phyloP scores from a whole-genome alignment of 2,113 vertebrate species.

The Sorex araneus region DNA sequence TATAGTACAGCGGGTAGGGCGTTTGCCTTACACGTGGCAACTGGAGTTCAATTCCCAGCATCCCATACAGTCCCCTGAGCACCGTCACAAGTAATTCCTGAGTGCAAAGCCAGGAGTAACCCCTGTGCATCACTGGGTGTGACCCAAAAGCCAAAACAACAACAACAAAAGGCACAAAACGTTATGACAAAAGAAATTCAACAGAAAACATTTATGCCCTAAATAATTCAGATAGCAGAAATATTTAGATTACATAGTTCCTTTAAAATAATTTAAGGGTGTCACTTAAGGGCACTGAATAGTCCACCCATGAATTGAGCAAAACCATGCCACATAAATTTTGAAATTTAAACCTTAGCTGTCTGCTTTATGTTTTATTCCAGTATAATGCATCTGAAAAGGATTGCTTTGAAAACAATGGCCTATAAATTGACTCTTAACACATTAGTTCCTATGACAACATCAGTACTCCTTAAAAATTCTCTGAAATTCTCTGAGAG shows the following conservation, averaged over 20 bases:
- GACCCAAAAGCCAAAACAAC: no score
- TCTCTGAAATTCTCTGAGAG: neutral
- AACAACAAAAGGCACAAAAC: slow-evolving; percentile 66
- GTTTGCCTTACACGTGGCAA: no score
- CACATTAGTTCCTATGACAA: slow-evolving; percentile 44
- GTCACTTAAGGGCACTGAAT: slow-evolving; percentile 68
- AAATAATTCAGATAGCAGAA: slow-evolving; percentile 87
- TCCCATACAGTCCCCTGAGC: no score
- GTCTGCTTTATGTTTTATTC: slow-evolving; percentile 57
- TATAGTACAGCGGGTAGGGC: no score
- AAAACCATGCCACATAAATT: slow-evolving; percentile 69
- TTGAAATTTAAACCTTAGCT: slow-evolving; percentile 72
- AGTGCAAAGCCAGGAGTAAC: no score
- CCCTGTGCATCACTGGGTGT: no score
- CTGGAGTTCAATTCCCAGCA: no score
- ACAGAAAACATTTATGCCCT: slow-evolving; percentile 83
- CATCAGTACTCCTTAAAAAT: slow-evolving; percentile 55
- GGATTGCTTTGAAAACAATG: slow-evolving; percentile 59
- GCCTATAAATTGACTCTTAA: slow-evolving; percentile 12
- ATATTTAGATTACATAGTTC: slow-evolving; percentile 81
- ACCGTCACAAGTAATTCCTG: no score
- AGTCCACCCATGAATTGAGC: slow-evolving; percentile 66
- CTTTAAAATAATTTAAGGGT: slow-evolving; percentile 87
- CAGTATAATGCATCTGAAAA: slow-evolving; percentile 62
- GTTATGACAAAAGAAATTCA: slow-evolving; percentile 82